Percentiles rank a stretch among this genome's conserved stretches.
Conservation (phyloP, 2,888 invertebrate genomes). For the Chloroclystis v-ata region DNA sequence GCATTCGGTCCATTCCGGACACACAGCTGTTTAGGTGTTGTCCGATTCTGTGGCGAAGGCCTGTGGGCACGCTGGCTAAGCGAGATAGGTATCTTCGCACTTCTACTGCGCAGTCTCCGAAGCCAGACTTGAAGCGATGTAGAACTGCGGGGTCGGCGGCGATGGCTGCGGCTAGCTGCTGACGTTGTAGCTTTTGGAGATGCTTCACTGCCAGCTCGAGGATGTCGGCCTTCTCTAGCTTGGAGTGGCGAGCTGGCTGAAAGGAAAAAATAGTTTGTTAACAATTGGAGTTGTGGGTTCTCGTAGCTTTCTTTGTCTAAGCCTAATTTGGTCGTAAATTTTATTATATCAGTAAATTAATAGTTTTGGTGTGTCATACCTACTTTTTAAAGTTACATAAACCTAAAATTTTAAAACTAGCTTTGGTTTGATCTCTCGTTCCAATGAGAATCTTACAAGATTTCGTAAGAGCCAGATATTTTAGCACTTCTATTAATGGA, state of each 20-base stretch:
- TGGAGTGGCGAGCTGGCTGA: conserved; percentile 94
- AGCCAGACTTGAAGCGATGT: conserved; percentile 91
- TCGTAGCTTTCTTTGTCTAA: no score
- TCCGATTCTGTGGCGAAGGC: conserved; percentile 80
- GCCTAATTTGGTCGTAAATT: no score
- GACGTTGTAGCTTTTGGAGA: conserved; percentile 91
- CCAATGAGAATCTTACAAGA: no score
- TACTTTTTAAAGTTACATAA: no score
- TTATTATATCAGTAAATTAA: no score
- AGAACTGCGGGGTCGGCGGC: conserved; percentile 90
- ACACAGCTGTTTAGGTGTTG: conserved; percentile 82
- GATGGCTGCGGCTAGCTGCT: conserved; percentile 89
- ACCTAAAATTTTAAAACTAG: no score
- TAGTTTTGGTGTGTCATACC: no score
- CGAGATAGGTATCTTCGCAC: conserved; percentile 84
- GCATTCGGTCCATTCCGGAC: conserved; percentile 68
- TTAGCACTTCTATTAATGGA: no score
- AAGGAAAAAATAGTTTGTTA: conserved; percentile 49
- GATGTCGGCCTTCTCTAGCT: conserved; percentile 97
- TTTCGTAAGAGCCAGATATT: no score
- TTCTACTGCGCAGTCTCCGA: conserved; percentile 92
- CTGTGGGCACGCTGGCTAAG: conserved; percentile 80
- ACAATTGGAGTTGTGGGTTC: no score
- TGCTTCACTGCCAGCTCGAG: conserved; percentile 96
- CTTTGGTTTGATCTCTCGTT: no score